Percentiles rank a stretch among this genome's conserved stretches.
Conservation (phyloP, 2,113 vertebrate genomes). For the Tachuris rubrigastra region DNA sequence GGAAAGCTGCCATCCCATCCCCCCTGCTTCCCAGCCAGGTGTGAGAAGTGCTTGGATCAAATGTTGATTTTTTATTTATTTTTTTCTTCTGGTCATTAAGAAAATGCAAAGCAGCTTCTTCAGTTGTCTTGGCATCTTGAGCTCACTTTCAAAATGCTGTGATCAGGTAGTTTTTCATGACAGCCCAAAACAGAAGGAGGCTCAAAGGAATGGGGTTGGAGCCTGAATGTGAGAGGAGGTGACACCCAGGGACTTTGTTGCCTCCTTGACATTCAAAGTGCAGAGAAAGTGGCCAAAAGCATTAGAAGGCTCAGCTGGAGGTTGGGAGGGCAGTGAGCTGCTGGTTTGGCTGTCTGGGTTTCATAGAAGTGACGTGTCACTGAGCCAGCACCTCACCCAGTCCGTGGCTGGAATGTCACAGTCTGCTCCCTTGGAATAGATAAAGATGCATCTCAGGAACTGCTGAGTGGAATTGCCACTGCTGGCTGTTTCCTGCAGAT, state of each 20-base stretch:
- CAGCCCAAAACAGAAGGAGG: neutral
- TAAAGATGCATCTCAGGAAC: neutral
- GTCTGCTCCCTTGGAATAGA: neutral
- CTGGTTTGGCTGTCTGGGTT: neutral
- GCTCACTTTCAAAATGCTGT: neutral
- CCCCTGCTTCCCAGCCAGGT: neutral
- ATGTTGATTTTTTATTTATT: neutral
- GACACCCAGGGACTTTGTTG: neutral
- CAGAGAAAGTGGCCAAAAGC: neutral
- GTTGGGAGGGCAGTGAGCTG: neutral
- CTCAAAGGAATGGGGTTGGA: neutral
- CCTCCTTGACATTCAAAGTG: neutral
- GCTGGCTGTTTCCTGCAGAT: neutral
- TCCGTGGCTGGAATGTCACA: neutral
- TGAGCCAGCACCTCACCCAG: neutral
- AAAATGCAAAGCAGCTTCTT: slow-evolving; percentile 38
- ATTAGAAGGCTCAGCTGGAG: neutral
- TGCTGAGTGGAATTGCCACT: neutral
- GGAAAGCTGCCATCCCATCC: neutral
- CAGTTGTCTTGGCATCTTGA: neutral
- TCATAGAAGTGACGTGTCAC: rapidly evolving
- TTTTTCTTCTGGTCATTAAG: neutral
- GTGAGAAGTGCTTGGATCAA: neutral
- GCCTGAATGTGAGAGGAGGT: neutral
- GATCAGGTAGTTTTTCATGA: neutral